Percentiles rank a stretch among this genome's conserved stretches.
phyloP scores from a whole-genome alignment of 2,113 vertebrate genomes.

The Suncus etruscus region DNA sequence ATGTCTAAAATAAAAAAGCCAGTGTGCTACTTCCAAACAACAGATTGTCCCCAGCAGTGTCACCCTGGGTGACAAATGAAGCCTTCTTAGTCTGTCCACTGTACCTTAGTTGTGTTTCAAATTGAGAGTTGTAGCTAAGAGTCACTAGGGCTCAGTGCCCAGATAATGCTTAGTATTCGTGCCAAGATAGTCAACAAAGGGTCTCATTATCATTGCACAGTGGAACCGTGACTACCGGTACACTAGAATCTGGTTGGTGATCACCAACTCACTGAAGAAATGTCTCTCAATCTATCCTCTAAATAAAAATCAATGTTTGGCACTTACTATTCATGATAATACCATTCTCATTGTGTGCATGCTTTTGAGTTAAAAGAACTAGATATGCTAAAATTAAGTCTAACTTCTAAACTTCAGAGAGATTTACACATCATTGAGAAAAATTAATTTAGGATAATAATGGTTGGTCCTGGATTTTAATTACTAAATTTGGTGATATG shows the following conservation, averaged over 20 bases:
- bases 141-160: conserved; percentile 54
- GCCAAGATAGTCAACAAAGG: conserved; percentile 73
- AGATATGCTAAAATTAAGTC: conserved; percentile 35
- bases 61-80: conserved; percentile 54
- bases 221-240: neutral
- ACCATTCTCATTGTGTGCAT: conserved; percentile 28
- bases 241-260: conserved; percentile 23
- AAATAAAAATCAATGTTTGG: conserved; percentile 64
- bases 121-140: conserved; percentile 43
- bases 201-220: conserved; percentile 47
- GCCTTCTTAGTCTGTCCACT: conserved; percentile 53
- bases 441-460: conserved; percentile 74
- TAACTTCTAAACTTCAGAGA: conserved; percentile 48
- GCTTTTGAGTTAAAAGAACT: conserved; percentile 41
- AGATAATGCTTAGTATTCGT: conserved; percentile 56
- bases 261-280: conserved; percentile 55
- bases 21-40: conserved; percentile 61
- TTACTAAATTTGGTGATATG: conserved; percentile 44
- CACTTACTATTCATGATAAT: conserved; percentile 62
- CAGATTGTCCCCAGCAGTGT: conserved; percentile 68
- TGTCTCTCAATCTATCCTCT: neutral
- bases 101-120: conserved; percentile 44
- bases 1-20: conserved; percentile 62
- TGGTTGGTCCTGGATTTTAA: conserved; percentile 67
- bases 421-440: conserved; percentile 39